Conservation (phyloP, 2,797 vertebrate species). For the Chrosomus eos region DNA sequence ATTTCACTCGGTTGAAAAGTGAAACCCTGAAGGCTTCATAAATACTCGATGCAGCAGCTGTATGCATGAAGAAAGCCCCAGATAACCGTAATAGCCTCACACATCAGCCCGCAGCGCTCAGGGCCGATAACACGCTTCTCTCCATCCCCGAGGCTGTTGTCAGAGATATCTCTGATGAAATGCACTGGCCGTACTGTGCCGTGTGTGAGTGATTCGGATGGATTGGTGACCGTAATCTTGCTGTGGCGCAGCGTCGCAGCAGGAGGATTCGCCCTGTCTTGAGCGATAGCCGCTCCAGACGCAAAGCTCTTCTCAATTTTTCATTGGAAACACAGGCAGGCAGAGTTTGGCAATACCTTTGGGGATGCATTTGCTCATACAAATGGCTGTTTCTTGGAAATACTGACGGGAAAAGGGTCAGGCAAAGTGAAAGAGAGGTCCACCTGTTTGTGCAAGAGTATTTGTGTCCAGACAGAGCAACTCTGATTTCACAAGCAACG, state of each 20-base stretch:
- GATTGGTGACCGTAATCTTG: constrained; percentile 44
- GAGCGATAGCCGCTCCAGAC: constrained; percentile 45
- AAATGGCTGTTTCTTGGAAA: constrained; percentile 55
- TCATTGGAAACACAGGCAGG: constrained; percentile 70
- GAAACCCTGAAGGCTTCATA: constrained; percentile 22
- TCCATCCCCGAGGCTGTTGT: constrained; percentile 48
- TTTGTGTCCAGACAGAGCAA: not conserved
- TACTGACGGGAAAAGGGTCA: constrained; percentile 10
- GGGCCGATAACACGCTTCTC: not conserved
- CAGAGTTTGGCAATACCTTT: constrained; percentile 64
- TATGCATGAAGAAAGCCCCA: not conserved
- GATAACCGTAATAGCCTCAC: constrained; percentile 25
- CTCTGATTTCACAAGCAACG: not conserved
- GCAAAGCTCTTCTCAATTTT: constrained; percentile 64
- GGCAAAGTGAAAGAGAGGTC: constrained; percentile 21
- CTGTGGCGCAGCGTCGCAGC: constrained; percentile 56
- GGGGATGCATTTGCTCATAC: constrained; percentile 68
- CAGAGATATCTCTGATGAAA: constrained; percentile 48
- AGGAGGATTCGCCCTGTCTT: constrained; percentile 60
- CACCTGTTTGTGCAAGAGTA: not conserved
- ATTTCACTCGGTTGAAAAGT: not conserved
- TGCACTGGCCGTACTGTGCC: constrained; percentile 2
- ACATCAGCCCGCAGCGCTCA: constrained; percentile 10
- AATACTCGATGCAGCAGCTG: not conserved
- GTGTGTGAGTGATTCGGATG: constrained; percentile 22